phyloP scores from a whole-genome alignment of 2,888 invertebrate species.

The Cerastis leucographa region DNA sequence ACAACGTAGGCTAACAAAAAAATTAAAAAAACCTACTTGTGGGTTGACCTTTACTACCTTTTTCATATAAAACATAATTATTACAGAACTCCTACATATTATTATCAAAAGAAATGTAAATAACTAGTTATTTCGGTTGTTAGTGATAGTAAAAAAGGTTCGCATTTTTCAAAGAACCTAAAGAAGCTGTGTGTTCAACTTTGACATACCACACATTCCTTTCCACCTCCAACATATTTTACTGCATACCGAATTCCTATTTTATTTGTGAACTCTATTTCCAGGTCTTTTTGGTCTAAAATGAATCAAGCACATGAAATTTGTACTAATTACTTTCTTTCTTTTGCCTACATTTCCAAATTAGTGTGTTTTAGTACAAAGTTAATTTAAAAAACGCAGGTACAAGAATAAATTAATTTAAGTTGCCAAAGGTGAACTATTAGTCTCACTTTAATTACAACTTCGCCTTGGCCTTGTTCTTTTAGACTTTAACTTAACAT shows the following conservation, averaged over 20 bases:
- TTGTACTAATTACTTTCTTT: slow-evolving; percentile 44
- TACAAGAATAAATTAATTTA: slow-evolving; percentile 52
- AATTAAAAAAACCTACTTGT: too few species aligned
- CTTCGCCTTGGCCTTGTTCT: slow-evolving; percentile 64
- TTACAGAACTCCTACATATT: not conserved
- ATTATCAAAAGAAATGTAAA: not conserved
- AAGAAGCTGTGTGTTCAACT: slow-evolving; percentile 11
- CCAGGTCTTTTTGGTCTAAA: slow-evolving; percentile 7
- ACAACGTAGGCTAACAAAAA: too few species aligned
- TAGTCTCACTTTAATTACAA: slow-evolving; percentile 65
- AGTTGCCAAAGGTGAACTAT: slow-evolving; percentile 52
- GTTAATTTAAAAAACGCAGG: slow-evolving; percentile 48
- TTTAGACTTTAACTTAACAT: slow-evolving; percentile 28
- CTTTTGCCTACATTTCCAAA: slow-evolving; percentile 48
- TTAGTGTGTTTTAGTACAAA: slow-evolving; percentile 48
- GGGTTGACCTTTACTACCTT: not conserved
- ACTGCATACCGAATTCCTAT: slow-evolving; percentile 8
- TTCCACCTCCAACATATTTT: slow-evolving; percentile 25
- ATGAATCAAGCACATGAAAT: slow-evolving; percentile 26
- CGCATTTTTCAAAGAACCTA: not conserved
- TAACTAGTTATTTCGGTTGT: not conserved
- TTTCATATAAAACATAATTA: not conserved
- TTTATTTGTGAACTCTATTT: slow-evolving; percentile 38
- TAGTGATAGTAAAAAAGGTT: not conserved
- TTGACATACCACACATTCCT: slow-evolving; percentile 16